Percentiles rank a stretch among this genome's conserved stretches.
phyloP scores from a whole-genome alignment of 2,888 invertebrate genomes.

The Apomyelois bistriatella region DNA sequence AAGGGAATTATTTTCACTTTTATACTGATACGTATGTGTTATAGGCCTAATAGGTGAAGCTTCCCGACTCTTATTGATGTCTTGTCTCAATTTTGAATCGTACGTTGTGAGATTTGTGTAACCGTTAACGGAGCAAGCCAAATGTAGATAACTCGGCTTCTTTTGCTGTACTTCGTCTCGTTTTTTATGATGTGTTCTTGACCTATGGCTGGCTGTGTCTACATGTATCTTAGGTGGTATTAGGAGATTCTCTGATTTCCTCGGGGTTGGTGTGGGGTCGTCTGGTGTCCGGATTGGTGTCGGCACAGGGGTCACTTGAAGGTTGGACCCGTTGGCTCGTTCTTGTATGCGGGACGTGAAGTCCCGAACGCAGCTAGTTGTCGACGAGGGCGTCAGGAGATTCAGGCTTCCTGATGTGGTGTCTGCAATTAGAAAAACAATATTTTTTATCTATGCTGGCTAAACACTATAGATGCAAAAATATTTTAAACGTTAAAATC shows the following conservation, averaged over 20 bases:
- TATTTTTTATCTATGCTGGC: no score
- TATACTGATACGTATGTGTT: conserved; percentile 69
- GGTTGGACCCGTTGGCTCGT: conserved; percentile 55
- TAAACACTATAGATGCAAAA: no score
- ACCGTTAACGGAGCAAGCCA: conserved; percentile 94
- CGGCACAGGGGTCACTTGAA: conserved; percentile 45
- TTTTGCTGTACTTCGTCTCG: conserved; percentile 75
- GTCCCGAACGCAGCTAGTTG: conserved; percentile 76
- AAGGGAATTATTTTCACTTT: conserved; percentile 63
- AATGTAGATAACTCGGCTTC: conserved; percentile 92
- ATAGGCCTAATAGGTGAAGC: conserved; percentile 85
- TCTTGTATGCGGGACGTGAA: conserved; percentile 82
- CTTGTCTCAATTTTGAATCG: conserved; percentile 88
- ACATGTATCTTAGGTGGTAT: conserved; percentile 67
- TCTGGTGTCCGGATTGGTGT: conserved; percentile 56
- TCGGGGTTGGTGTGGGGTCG: conserved; percentile 48
- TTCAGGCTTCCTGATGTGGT: conserved; percentile 83
- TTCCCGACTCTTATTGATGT: conserved; percentile 85
- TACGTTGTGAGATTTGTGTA: conserved; percentile 93
- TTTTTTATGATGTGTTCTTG: conserved; percentile 61
- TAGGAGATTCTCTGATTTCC: conserved; percentile 56
- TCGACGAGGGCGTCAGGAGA: conserved; percentile 81
- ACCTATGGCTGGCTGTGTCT: conserved; percentile 60
- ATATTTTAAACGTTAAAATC: no score
- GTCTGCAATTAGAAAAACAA: conserved; percentile 41